phyloP scores from a whole-genome alignment of 2,113 vertebrate genomes.

The Cynopterus brachyotis region DNA sequence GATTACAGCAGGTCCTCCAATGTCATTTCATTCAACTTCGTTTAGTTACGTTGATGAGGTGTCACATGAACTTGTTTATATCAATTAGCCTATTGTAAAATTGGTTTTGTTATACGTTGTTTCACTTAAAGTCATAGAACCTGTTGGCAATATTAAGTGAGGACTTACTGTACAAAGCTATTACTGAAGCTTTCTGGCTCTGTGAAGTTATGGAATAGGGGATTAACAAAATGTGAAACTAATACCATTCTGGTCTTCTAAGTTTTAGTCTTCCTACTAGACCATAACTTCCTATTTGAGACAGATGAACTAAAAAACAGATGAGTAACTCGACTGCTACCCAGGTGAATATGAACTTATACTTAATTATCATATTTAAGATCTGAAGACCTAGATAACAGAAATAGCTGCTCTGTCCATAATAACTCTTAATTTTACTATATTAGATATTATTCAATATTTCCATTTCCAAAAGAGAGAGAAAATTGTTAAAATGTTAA shows the following conservation, averaged over 20 bases:
- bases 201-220: neutral
- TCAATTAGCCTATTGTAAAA: neutral
- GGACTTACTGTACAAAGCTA: neutral
- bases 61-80: neutral
- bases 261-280: constrained; percentile 21
- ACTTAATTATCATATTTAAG: neutral
- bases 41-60: neutral
- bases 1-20: neutral
- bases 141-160: neutral
- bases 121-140: neutral
- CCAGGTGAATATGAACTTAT: neutral
- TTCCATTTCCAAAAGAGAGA: constrained; percentile 42
- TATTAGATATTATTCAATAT: neutral
- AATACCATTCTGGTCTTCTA: neutral
- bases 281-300: neutral
- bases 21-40: neutral
- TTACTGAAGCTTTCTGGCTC: neutral
- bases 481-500: constrained; percentile 31
- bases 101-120: neutral
- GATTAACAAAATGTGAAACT: neutral
- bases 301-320: constrained; percentile 28
- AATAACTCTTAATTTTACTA: neutral
- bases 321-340: neutral
- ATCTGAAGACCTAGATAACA: neutral
- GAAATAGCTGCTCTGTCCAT: neutral